Evolutionary conservation across 2,113 vertebrate genomes (phyloP).

Genomic region (Callorhinus ursinus): DNA sequence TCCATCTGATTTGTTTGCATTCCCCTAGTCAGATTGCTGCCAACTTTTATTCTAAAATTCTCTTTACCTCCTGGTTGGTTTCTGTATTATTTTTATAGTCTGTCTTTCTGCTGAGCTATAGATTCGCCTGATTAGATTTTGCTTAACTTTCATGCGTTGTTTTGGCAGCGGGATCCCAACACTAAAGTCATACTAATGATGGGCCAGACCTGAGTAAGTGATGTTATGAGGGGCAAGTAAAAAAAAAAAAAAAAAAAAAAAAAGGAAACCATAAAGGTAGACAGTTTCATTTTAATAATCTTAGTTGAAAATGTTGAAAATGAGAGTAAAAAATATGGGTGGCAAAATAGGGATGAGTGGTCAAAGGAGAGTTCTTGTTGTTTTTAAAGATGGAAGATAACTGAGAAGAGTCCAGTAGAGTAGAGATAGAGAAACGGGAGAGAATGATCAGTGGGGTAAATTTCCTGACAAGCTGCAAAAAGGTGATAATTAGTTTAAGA

Average conservation of each 20-base stretch:
- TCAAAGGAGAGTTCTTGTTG: neutral
- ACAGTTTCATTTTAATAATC: neutral
- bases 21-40: neutral
- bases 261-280: neutral
- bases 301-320: constrained; percentile 2
- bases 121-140: neutral
- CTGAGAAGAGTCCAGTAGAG: neutral
- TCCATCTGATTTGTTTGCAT: neutral
- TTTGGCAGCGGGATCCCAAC: neutral
- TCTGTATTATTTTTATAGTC: neutral
- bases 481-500: neutral
- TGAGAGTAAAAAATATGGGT: neutral
- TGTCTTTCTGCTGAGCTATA: neutral
- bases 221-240: neutral
- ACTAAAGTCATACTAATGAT: neutral
- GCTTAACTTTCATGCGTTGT: neutral
- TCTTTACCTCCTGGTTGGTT: neutral
- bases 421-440: neutral
- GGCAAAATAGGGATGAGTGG: neutral
- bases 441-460: neutral
- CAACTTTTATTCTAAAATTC: neutral
- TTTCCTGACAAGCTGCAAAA: neutral
- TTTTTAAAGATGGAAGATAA: neutral
- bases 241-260: neutral
- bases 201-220: neutral